Conservation (phyloP, 2,888 invertebrate genomes). For the Coremacera marginata region DNA sequence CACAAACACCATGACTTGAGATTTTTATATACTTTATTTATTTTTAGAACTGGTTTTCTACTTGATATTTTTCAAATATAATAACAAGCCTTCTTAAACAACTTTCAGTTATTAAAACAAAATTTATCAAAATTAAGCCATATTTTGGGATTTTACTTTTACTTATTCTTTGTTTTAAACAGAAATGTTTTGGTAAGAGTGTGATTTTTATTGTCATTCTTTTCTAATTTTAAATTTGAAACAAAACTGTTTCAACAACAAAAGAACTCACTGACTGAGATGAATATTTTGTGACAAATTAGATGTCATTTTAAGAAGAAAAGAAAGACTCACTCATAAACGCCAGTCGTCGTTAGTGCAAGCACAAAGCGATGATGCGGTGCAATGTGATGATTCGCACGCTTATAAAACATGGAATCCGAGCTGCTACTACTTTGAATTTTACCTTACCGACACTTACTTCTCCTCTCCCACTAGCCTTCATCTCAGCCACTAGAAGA, state of each 20-base stretch:
- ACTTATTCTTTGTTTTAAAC: too few relatives aligned
- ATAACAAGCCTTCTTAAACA: too few relatives aligned
- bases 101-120: too few relatives aligned
- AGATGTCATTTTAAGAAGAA: slow-evolving; percentile 42
- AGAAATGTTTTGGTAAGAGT: not conserved
- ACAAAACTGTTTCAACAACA: not conserved
- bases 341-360: not conserved
- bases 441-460: not conserved
- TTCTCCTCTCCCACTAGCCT: not conserved
- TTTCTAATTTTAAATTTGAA: not conserved
- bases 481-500: slow-evolving; percentile 17
- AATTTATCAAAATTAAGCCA: too few relatives aligned
- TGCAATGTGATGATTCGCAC: not conserved
- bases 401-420: slow-evolving; percentile 8
- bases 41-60: too few relatives aligned
- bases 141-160: too few relatives aligned
- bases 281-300: slow-evolving; percentile 37
- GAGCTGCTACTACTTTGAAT: slow-evolving; percentile 11
- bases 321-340: slow-evolving; percentile 35
- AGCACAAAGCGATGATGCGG: slow-evolving; percentile 5
- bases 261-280: not conserved
- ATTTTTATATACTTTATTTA: too few relatives aligned
- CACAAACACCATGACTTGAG: too few relatives aligned
- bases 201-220: not conserved
- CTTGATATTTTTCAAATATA: too few relatives aligned